Evolutionary conservation across 1,140 invertebrate species (phyloP), one percentile per base, ranked within the genome.

Genomic region (Manduca sexta): DNA sequence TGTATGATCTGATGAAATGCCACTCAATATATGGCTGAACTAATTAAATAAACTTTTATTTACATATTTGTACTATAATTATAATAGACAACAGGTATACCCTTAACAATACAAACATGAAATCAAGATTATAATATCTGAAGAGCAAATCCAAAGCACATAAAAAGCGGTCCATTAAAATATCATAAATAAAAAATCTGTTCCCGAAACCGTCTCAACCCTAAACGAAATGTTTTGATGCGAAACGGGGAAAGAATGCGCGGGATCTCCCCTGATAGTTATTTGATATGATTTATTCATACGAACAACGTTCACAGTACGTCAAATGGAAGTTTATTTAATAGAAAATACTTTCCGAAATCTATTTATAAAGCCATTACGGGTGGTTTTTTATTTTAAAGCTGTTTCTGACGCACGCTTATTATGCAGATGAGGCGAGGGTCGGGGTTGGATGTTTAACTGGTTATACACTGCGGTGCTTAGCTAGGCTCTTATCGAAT

Each of bases 241-340:
- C 51, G 55, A 45, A 69, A 56, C 57, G 52, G 60, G 57, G 49
- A 69, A 70, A 70, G 56, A 68, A 63, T 57, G 60, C 51, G 34
- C 38, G 26, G n/a, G 41, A 62, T 50, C 63, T 81, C 77, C 80
- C 78, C 59, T 78, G 78, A 82, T 83, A 82, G 76, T 81, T 76
- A 80, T 80, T 75, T 79, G 76, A 80, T 75, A 80, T 84, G 73
- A 82, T 80, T 80, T 78, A 83, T 80, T 83, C 77, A 80, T 80
- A 79, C 69, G 61, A 74, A 49, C 65, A 56, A 57, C 60, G 59
- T 61, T 47, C 57, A 56, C 46, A 26, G 46, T 56, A 58, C 65
- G 69, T 72, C 70, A 70, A 65, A 77, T 74, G 74, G 72, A 78
- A 77, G 71, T 78, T 82, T 82, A 74, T 72, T 76, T 82, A 79